Evolutionary conservation across 1,140 invertebrate genomes (phyloP).

Genomic region (Penaeus japonicus): DNA sequence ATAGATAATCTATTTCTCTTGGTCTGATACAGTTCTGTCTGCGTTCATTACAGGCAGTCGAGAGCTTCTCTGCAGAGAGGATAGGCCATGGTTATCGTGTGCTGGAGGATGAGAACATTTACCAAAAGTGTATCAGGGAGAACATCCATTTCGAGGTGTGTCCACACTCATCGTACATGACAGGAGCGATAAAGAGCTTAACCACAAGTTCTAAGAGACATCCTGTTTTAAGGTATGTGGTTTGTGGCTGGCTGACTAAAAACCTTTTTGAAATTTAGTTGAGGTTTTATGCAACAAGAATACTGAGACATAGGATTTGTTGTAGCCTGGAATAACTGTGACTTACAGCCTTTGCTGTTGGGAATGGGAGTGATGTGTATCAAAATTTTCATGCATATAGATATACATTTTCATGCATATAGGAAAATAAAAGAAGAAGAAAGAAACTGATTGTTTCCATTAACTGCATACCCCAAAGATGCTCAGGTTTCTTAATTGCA

Average conservation of each 20-base stretch:
- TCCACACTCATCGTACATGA: conserved; percentile 70
- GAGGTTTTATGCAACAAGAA: neutral
- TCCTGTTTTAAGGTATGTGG: conserved; percentile 40
- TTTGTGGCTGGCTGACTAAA: neutral
- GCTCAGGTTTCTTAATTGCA: no score
- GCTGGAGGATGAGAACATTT: conserved; percentile 66
- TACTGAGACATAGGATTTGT: neutral
- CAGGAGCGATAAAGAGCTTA: conserved; percentile 66
- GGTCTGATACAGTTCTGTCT: no score
- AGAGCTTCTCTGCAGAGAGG: conserved; percentile 68
- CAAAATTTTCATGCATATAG: no score
- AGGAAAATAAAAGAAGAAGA: no score
- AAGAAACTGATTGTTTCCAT: no score
- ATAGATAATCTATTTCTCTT: no score
- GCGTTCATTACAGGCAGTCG: conserved; percentile 65
- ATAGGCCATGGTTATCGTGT: conserved; percentile 73
- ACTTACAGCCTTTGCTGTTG: no score
- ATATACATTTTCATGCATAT: no score
- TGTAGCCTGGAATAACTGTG: no score
- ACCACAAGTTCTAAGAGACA: conserved; percentile 47
- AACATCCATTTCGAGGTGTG: conserved; percentile 70
- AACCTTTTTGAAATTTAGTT: neutral
- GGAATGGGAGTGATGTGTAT: no score
- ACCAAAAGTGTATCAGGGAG: conserved; percentile 63
- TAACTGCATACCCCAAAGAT: no score